Conservation (phyloP, 2,888 invertebrate species). For the Glyphotaelius pellucidus region DNA sequence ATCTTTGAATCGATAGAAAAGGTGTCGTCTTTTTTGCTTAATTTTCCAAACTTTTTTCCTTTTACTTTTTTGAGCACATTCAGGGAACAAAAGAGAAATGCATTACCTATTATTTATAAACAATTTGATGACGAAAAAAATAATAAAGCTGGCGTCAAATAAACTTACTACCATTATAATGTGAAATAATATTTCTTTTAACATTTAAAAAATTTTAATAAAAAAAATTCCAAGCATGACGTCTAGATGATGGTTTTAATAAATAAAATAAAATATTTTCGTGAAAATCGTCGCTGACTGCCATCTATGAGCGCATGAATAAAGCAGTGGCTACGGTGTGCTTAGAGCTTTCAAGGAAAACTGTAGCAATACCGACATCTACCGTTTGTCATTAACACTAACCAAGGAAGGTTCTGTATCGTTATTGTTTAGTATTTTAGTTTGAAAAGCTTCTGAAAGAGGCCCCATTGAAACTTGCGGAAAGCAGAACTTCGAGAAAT, state of each 20-base stretch:
- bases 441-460: neutral
- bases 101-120: too few relatives aligned
- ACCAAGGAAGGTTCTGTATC: neutral
- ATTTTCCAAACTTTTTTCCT: neutral
- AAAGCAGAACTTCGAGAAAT: neutral
- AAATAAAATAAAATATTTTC: too few relatives aligned
- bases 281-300: neutral
- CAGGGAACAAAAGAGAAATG: neutral
- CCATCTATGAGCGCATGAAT: neutral
- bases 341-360: neutral
- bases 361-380: neutral
- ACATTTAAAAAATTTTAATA: too few relatives aligned
- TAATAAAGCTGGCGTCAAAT: too few relatives aligned
- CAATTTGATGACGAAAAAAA: neutral
- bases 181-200: too few relatives aligned
- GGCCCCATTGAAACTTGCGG: neutral
- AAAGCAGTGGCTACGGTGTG: neutral
- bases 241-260: too few relatives aligned
- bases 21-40: neutral
- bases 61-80: neutral
- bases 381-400: neutral
- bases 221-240: too few relatives aligned
- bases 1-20: conserved; percentile 1
- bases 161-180: too few relatives aligned
- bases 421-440: neutral